A percentile compares a stretch with the other conserved stretches of the same genome.
Evolutionary conservation across 2,113 vertebrate species (phyloP).

Genomic region (Diphyllodes magnificus): DNA sequence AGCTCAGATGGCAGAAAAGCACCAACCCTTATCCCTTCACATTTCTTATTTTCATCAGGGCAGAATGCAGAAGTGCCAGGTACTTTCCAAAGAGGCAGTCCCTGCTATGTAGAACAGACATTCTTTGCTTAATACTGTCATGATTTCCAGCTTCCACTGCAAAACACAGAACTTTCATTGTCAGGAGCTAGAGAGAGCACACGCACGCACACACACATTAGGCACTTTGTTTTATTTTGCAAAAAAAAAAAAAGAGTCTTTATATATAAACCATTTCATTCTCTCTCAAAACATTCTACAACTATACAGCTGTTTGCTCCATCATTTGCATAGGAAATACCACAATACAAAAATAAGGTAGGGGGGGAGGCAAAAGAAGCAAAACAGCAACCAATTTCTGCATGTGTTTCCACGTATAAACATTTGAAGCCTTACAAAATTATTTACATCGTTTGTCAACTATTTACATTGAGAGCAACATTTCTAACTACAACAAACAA

Average conservation of each 20-base stretch:
- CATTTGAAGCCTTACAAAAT: slow-evolving; percentile 84
- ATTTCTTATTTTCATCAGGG: neutral
- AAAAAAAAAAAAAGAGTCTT: slow-evolving; percentile 70
- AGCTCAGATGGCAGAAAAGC: neutral
- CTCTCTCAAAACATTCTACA: slow-evolving; percentile 80
- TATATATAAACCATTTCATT: slow-evolving; percentile 82
- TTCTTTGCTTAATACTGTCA: neutral
- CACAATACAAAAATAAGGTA: slow-evolving; percentile 83
- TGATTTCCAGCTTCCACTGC: neutral
- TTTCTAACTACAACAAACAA: slow-evolving; percentile 75
- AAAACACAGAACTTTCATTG: neutral
- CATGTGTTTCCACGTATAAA: slow-evolving; percentile 79
- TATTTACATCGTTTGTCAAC: slow-evolving; percentile 81
- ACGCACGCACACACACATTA: slow-evolving; percentile 50
- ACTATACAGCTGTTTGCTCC: slow-evolving; percentile 79
- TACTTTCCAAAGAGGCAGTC: slow-evolving; percentile 1
- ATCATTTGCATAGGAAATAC: slow-evolving; percentile 81
- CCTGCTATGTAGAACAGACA: neutral
- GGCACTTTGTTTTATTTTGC: slow-evolving; percentile 83
- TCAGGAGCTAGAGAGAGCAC: neutral
- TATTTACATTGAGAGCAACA: slow-evolving; percentile 84
- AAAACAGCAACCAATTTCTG: slow-evolving; percentile 76
- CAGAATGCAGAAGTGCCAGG: neutral
- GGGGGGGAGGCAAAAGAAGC: slow-evolving; percentile 67
- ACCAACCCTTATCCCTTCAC: neutral